Percentiles rank a stretch among this genome's conserved stretches.
These are phyloP conservation scores for Epinotia ramella DNA, from an alignment of 2,888 invertebrate genomes.

Conservation along the genomic window DNA sequence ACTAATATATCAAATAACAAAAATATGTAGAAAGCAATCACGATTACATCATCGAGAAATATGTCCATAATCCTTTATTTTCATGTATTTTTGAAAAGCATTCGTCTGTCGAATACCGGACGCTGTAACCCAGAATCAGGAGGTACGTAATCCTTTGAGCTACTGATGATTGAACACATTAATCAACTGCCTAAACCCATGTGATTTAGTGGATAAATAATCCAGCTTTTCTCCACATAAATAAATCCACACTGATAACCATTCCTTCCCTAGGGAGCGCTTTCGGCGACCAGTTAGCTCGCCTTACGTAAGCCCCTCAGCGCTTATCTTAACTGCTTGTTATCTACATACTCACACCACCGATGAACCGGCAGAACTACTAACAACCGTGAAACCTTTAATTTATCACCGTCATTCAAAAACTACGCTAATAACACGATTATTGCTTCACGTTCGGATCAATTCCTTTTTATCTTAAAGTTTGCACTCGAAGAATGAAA, in stretches of 20 bases:
- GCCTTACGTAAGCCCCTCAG: conserved; percentile 76
- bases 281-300: conserved; percentile 57
- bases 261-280: conserved; percentile 48
- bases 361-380: conserved; percentile 51
- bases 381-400: conserved; percentile 70
- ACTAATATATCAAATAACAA: too few species aligned
- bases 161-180: conserved; percentile 17
- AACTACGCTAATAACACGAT: conserved; percentile 67
- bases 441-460: conserved; percentile 72
- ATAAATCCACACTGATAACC: conserved; percentile 35
- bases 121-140: background rate
- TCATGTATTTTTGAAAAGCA: background rate
- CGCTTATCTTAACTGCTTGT: conserved; percentile 64
- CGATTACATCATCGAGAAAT: background rate
- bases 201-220: conserved; percentile 27
- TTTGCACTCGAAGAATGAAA: conserved; percentile 51
- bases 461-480: conserved; percentile 57
- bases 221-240: conserved; percentile 25
- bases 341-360: conserved; percentile 76
- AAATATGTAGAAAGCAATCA: background rate
- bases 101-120: conserved; percentile 1
- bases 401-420: conserved; percentile 59
- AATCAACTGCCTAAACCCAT: conserved; percentile 21
- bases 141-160: conserved; percentile 17
- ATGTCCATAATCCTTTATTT: background rate